Evolutionary conservation across 2,113 vertebrate genomes (phyloP).

Genomic region (Tragelaphus imberbis): DNA sequence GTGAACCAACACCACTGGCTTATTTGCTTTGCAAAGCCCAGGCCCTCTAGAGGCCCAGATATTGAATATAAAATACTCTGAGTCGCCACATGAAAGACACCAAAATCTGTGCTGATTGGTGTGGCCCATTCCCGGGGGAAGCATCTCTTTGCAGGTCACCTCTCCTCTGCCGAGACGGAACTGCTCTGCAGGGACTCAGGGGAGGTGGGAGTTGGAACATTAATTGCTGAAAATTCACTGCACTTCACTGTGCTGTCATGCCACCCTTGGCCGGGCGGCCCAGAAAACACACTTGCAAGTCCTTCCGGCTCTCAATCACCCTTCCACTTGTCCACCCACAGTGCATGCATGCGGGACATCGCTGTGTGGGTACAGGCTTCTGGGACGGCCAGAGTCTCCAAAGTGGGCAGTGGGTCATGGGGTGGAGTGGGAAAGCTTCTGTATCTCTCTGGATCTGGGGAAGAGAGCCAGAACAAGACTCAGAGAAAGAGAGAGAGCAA

Average conservation of each 20-base stretch:
- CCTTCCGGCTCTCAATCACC: neutral
- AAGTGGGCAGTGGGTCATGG: neutral
- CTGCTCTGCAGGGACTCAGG: conserved; percentile 43
- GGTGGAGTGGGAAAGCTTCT: neutral
- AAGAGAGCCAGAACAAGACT: neutral
- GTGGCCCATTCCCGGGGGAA: conserved; percentile 51
- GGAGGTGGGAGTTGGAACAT: neutral
- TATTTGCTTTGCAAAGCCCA: conserved; percentile 74
- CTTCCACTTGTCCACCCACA: accelerated
- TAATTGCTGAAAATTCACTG: conserved; percentile 57
- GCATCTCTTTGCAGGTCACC: conserved; percentile 62
- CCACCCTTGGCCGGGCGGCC: neutral
- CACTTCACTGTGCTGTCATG: conserved; percentile 25
- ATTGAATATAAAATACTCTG: conserved; percentile 63
- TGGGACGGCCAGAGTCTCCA: neutral
- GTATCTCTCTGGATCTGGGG: neutral
- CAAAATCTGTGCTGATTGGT: conserved; percentile 60
- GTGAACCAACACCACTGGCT: conserved; percentile 27
- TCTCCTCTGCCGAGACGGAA: conserved; percentile 50
- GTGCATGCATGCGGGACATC: neutral
- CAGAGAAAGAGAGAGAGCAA: too few relatives aligned
- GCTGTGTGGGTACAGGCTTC: neutral
- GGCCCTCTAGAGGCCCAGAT: conserved; percentile 64
- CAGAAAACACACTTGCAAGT: neutral
- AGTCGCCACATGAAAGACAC: conserved; percentile 63